Evolutionary conservation across 2,797 vertebrate genomes (phyloP).

Genomic region (Clarias pachynema): DNA sequence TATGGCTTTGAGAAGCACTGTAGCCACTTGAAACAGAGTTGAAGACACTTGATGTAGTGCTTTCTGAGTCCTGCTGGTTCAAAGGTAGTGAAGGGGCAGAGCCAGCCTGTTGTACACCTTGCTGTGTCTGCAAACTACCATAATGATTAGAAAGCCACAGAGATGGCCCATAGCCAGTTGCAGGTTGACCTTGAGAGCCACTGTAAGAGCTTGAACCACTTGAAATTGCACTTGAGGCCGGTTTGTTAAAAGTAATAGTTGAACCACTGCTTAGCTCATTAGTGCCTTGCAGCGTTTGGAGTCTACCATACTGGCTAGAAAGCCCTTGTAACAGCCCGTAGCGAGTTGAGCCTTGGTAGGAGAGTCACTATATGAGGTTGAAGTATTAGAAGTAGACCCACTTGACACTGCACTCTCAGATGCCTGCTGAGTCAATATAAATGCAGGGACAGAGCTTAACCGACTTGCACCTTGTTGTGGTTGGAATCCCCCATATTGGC

Average conservation of each 20-base stretch:
- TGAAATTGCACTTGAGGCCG: too few relatives aligned
- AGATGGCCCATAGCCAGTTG: too few relatives aligned
- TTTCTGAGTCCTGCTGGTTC: too few relatives aligned
- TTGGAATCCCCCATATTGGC: background rate
- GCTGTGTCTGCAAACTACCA: too few relatives aligned
- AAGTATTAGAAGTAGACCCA: background rate
- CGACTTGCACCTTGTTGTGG: too few relatives aligned
- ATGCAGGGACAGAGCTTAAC: background rate
- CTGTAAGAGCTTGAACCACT: too few relatives aligned
- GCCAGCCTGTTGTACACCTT: too few relatives aligned
- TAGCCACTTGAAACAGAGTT: background rate
- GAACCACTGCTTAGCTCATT: background rate
- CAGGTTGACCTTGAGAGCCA: too few relatives aligned
- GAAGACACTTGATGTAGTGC: background rate
- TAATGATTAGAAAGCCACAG: too few relatives aligned
- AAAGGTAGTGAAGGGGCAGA: too few relatives aligned
- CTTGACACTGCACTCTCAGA: fast-evolving
- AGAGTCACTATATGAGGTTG: background rate
- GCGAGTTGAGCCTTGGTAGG: background rate
- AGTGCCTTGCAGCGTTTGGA: background rate
- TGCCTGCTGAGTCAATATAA: background rate
- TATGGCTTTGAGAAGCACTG: background rate
- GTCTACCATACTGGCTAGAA: background rate
- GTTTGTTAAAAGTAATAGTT: background rate
- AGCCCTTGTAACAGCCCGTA: background rate